Evolutionary conservation across 2,888 invertebrate species (phyloP).

Genomic region (Drosophila quinaria): DNA sequence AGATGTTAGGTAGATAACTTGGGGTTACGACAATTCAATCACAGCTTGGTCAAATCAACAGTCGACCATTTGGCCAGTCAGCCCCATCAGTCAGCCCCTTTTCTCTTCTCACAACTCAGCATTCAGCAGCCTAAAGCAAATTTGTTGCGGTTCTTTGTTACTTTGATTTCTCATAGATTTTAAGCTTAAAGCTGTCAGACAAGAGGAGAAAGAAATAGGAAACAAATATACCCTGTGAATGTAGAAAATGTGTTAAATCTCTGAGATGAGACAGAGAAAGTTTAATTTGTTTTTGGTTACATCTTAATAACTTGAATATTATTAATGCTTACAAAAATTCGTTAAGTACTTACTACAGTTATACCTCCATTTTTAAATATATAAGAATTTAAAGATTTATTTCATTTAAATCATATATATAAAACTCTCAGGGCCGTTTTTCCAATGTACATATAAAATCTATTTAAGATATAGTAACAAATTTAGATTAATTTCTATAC

Average conservation of each 20-base stretch:
- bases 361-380: too few species aligned
- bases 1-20: constrained; percentile 31
- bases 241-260: neutral
- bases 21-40: constrained; percentile 77
- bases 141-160: constrained; percentile 78
- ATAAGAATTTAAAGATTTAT: too few species aligned
- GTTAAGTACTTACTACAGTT: too few species aligned
- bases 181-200: constrained; percentile 62
- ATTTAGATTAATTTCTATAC: too few species aligned
- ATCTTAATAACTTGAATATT: too few species aligned
- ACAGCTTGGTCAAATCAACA: constrained; percentile 75
- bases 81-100: constrained; percentile 45
- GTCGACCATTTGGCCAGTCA: constrained; percentile 59
- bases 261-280: neutral
- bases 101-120: constrained; percentile 3
- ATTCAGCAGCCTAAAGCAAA: constrained; percentile 68
- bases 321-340: too few species aligned
- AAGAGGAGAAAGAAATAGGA: constrained; percentile 8
- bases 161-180: constrained; percentile 76
- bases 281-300: neutral
- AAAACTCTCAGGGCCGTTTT: too few species aligned
- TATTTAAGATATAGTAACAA: too few species aligned
- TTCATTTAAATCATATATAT: too few species aligned
- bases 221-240: constrained; percentile 14
- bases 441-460: too few species aligned